phyloP scores from a whole-genome alignment of 1,140 invertebrate species.

The Zaprionus capensis region DNA sequence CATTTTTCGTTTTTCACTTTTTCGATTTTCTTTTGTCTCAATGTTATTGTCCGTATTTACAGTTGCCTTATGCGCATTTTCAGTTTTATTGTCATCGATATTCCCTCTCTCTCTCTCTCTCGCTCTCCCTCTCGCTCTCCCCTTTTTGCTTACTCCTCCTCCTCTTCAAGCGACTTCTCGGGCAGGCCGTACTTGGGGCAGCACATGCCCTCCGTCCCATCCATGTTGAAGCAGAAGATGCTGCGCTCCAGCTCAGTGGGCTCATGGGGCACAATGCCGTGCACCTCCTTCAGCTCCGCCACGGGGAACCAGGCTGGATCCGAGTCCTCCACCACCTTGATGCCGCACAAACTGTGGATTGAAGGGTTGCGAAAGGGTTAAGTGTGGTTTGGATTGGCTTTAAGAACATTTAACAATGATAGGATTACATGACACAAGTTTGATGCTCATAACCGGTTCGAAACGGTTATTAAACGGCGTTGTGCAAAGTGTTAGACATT shows the following conservation, averaged over 20 bases:
- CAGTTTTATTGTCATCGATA: conserved; percentile 14
- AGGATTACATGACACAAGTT: too few species aligned
- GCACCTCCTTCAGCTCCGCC: conserved; percentile 94
- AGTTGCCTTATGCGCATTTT: conserved; percentile 36
- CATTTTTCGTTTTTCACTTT: conserved; percentile 4
- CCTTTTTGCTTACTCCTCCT: conserved; percentile 62
- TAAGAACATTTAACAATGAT: too few species aligned
- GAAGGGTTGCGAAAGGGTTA: too few species aligned
- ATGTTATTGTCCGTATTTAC: conserved; percentile 75
- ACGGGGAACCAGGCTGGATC: conserved; percentile 96
- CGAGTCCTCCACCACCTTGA: conserved; percentile 93
- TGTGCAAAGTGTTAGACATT: not conserved
- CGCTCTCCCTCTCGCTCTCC: not conserved
- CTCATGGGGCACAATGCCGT: conserved; percentile 92
- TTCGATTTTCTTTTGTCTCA: not conserved
- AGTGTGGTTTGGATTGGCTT: not conserved
- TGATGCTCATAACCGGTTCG: too few species aligned
- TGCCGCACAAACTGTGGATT: conserved; percentile 88
- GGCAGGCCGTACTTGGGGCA: conserved; percentile 87
- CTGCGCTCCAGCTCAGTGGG: conserved; percentile 90
- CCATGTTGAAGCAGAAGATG: conserved; percentile 93
- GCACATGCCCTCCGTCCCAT: conserved; percentile 92
- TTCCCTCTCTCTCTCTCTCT: not conserved
- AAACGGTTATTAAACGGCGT: too few species aligned
- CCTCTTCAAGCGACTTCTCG: conserved; percentile 82